Evolutionary conservation across 2,113 vertebrate species (phyloP).

Genomic region (Tamias sibiricus): DNA sequence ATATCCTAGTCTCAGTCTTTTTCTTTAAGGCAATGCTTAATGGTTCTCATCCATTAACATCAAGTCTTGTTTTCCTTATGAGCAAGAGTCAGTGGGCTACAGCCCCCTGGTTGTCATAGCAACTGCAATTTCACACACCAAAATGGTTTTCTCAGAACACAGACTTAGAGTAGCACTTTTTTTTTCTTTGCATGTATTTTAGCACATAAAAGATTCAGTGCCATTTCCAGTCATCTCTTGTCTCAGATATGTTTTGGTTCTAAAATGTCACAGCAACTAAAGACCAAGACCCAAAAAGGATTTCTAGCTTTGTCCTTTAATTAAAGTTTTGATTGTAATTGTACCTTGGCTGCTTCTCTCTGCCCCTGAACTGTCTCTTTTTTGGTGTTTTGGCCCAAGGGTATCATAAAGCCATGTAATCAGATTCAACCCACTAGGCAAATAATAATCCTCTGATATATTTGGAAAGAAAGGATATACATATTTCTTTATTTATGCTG

Average conservation of each 20-base stretch:
- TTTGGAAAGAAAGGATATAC: conserved; percentile 1
- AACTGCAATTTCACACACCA: conserved; percentile 72
- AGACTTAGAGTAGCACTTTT: conserved; percentile 62
- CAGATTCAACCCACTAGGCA: conserved; percentile 1
- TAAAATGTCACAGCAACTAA: conserved; percentile 54
- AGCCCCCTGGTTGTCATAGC: conserved; percentile 75
- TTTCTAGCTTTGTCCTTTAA: conserved; percentile 48
- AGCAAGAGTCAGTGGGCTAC: conserved; percentile 65
- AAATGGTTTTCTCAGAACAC: conserved; percentile 77
- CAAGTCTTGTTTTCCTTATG: conserved; percentile 62
- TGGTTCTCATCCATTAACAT: conserved; percentile 69
- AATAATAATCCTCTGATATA: conserved; percentile 22
- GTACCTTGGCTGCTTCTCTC: conserved; percentile 33
- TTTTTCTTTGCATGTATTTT: conserved; percentile 58
- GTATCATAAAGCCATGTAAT: conserved; percentile 35
- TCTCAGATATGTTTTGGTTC: conserved; percentile 44
- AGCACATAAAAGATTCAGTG: conserved; percentile 49
- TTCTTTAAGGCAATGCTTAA: conserved; percentile 33
- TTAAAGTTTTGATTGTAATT: conserved; percentile 29
- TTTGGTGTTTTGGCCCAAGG: conserved; percentile 53
- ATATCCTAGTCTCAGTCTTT: background rate
- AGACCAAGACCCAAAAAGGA: conserved; percentile 56
- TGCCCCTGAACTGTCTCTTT: conserved; percentile 15
- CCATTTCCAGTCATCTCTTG: conserved; percentile 62
- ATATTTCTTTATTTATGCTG: conserved; percentile 14